Evolutionary conservation across 1,140 invertebrate genomes (phyloP), one percentile per base, ranked within the genome.

Genomic region (Sitobion miscanthi): DNA sequence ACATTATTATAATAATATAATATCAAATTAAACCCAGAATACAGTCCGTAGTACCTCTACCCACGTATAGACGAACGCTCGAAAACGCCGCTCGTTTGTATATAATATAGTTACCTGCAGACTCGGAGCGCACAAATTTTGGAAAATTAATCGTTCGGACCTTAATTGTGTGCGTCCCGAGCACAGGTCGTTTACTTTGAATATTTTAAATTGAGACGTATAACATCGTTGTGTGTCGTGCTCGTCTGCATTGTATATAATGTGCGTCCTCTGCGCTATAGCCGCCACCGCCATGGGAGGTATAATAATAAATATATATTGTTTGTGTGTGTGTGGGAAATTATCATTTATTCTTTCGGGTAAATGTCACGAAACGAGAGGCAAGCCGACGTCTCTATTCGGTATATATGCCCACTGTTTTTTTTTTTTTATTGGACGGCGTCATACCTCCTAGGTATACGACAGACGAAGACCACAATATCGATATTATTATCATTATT

Each of bases 101-200:
- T 42, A 42, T 42, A 42, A 42, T 42, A 42, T 42, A 42, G 38
- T 42, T 47, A 47, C 45, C 45, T 5, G 45, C 38, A n/a, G 5
- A 69, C 62, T n/a, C 1, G 8, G 47, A 49, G 21, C 9, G 87
- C 87, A 89, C 87, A 23, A 35, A 89, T 54, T 89, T 89, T 38
- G 87, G 87, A 89, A 89, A 89, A 89, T 89, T 54, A 52, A 88
- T 54, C n/a, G 87, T 54, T 38, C 11, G 30, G 49, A 38, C 87
- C 49, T 89, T 25, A 35, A 89, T 89, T 47, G 45, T 47, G 85
- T 54, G 87, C 49, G 25, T 87, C 20, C 47, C 38, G 21, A 86
- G 23, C 21, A 7, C 21, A 21, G 38, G 38, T 30, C 25, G 42
- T 87, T 47, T 47, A 47, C 25, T 42, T 86, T 30, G 85, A 45